Base-by-base conservation (phyloP, 2,888 invertebrate genomes). In the Stenchaetothrips biformis region DNA sequence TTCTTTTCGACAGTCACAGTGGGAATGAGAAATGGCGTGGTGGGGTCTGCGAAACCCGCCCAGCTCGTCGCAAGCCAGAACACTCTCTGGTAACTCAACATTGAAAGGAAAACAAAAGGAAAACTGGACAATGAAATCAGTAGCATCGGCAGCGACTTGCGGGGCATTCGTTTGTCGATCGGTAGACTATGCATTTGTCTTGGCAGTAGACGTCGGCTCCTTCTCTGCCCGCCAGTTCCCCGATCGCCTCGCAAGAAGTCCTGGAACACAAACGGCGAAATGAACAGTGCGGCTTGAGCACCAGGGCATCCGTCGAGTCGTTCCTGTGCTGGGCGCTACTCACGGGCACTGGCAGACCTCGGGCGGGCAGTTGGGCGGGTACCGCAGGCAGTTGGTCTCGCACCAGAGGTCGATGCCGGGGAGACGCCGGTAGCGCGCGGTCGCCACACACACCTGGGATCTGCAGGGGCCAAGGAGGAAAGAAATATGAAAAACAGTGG, bases 331-430 rank as follows among this genome's bases (percentile, higher is more conserved):
- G 37, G 37, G 37, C 4, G 37, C 37, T 86, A 93, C 95, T 92
- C 88, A 95, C 95, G 95, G 94, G 86, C 96, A 96, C 82, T 90
- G 88, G 84, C 95, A 96, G 80, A 94, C 89, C 0, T 90, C 88
- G 79, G 90, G 88, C 0, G 95, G 95, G 85, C 95, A 96, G 86
- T 95, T 93, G 3, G 95, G 95, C 0, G 95, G 95, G 87, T 95
- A 95, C 81, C 94, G 91, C 83, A 96, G 88, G 83, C 96, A 96
- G 87, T 96, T 96, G 59, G 89, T 90, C 87, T 94, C 93, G 85
- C 96, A 96, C 96, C 95, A 96, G 81, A 90, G 89, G 84, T 90
- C 89, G 91, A 95, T 94, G 79, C 94, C 94, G 3, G 94, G 94
- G 81, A 94, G 88, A 47, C 88, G 86, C 74, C 90, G 90, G 87